phyloP scores from a whole-genome alignment of 2,888 invertebrate genomes.

The Drosophila phalerata region DNA sequence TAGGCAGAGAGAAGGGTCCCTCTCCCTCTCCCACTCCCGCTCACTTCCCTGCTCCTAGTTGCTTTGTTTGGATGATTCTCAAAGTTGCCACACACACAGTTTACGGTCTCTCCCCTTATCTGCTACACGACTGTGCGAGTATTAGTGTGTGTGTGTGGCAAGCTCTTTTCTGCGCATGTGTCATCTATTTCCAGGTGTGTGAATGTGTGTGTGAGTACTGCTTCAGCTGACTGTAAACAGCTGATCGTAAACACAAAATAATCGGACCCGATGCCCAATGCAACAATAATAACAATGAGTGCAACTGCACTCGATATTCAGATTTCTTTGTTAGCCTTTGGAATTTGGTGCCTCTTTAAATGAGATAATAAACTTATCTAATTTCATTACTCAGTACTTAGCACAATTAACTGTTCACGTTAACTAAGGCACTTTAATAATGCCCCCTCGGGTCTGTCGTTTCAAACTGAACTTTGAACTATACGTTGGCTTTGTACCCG shows the following conservation, averaged over 20 bases:
- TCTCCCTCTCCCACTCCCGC: slow-evolving; percentile 5
- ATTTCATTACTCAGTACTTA: slow-evolving; percentile 7
- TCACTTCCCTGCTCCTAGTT: slow-evolving; percentile 7
- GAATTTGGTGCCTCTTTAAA: not conserved
- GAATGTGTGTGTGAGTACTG: slow-evolving; percentile 9
- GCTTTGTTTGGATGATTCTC: slow-evolving; percentile 37
- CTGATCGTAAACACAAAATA: slow-evolving; percentile 62
- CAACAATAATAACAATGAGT: slow-evolving; percentile 29
- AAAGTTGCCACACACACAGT: slow-evolving; percentile 32
- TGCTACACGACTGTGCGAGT: slow-evolving; percentile 9
- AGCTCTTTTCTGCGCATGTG: slow-evolving; percentile 40
- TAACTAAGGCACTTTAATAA: slow-evolving; percentile 14
- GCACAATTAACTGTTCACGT: slow-evolving; percentile 12
- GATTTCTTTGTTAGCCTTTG: slow-evolving; percentile 11
- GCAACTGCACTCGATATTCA: slow-evolving; percentile 42
- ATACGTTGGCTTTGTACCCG: slow-evolving; percentile 7
- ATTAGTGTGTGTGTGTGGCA: slow-evolving; percentile 12
- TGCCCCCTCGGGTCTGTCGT: slow-evolving; percentile 18
- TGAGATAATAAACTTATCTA: not conserved
- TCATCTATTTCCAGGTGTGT: slow-evolving; percentile 1
- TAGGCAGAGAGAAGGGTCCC: not conserved
- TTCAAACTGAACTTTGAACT: slow-evolving; percentile 54
- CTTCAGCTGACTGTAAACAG: slow-evolving; percentile 61
- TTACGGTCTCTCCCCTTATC: slow-evolving; percentile 33
- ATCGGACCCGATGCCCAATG: slow-evolving; percentile 37